phyloP scores from a whole-genome alignment of 2,888 invertebrate species.

The Hirudinaria manillensis region DNA sequence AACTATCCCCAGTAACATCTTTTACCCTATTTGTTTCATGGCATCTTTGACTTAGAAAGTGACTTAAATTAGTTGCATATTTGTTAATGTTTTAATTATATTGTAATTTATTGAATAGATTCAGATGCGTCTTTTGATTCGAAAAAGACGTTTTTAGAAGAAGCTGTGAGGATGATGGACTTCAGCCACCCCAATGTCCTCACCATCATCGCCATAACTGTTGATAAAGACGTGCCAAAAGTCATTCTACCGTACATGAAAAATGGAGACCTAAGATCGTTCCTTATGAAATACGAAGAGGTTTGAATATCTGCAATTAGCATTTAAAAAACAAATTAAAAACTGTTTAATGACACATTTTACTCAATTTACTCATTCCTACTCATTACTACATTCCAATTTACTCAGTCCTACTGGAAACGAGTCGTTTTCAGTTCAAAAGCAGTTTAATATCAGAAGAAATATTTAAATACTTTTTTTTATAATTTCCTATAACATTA shows the following conservation, averaged over 20 bases:
- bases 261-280: slow-evolving; percentile 29
- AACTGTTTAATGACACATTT: too few relatives aligned
- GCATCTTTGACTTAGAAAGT: too few relatives aligned
- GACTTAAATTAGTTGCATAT: neutral
- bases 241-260: slow-evolving; percentile 34
- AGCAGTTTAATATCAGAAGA: too few relatives aligned
- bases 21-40: too few relatives aligned
- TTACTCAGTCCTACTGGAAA: too few relatives aligned
- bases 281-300: slow-evolving; percentile 14
- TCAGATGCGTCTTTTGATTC: neutral
- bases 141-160: slow-evolving; percentile 30
- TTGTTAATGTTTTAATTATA: neutral
- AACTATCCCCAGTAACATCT: too few relatives aligned
- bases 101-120: neutral
- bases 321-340: neutral
- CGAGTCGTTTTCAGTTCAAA: too few relatives aligned
- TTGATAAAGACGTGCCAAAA: slow-evolving; percentile 27
- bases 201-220: slow-evolving; percentile 25
- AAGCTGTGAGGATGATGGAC: slow-evolving; percentile 32
- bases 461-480: too few relatives aligned
- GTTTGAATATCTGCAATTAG: slow-evolving; percentile 1
- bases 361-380: too few relatives aligned
- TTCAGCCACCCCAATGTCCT: slow-evolving; percentile 32
- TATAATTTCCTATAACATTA: too few relatives aligned
- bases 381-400: too few relatives aligned